Base-by-base conservation (phyloP, 1,140 invertebrate genomes). In the Whitmania pigra region DNA sequence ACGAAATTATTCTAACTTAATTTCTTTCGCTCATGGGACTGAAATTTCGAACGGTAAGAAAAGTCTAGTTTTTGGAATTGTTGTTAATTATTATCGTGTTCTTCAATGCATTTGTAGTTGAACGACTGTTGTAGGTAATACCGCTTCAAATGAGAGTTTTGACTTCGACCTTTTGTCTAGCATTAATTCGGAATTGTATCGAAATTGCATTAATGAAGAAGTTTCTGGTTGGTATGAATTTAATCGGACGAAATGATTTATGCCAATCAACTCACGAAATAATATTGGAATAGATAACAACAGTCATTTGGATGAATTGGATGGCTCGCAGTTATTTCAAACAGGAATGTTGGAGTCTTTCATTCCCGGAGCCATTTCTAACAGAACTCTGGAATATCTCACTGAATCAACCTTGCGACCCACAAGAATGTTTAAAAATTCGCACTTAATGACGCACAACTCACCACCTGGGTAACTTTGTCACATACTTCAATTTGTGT, bases 361-460 rank as follows among this genome's bases (percentile, higher is more conserved):
- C 43, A 73, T 73, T 22, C 71, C 71, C 25, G 71, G 73, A 6
- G 63, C 73, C 13, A 74, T 74, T 36, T 74, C 73, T 4, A 74
- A 73, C 40, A 60, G 67, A 25, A 72, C 73, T 13, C 67, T 74
- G 15, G 73, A 74, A 67, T 36, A 72, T 63, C 49, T 73, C 40
- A 73, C 72, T 4, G 67, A 73, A 53, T 69, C 67, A 18, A 73
- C 25, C 18, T 11, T 69, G n/a, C 31, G 72, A 20, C 68, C 67
- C 4, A 40, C 68, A 29, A 25, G 40, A 49, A 36, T 66, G 18
- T 15, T 69, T 40, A 69, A 71, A 9, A 9, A 5, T 71, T 53
- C 3, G n/a, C 27, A 71, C 22, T 72, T 11, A 20, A 25, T 31
- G 60, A 13, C 29, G 22, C 60, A 63, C 60, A 20, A 18, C 60